These are phyloP conservation scores for Catostomus latipinnis DNA, from an alignment of 2,797 vertebrate species.

Conservation along the genomic window DNA sequence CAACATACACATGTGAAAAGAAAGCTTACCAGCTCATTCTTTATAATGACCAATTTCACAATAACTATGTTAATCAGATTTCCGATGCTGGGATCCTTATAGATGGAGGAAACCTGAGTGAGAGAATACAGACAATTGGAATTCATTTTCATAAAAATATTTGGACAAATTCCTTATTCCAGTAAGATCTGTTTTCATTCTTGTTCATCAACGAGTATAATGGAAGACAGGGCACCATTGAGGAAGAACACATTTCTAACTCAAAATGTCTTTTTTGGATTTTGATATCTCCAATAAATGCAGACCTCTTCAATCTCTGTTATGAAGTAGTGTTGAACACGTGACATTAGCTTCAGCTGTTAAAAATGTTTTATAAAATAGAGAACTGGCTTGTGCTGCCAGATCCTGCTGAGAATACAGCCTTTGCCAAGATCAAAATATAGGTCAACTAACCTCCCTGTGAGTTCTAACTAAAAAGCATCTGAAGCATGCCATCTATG, in stretches of 20 bases:
- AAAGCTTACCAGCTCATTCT: constrained; percentile 89
- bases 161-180: neutral
- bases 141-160: neutral
- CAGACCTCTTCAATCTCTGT: constrained; percentile 15
- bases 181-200: neutral
- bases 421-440: constrained; percentile 73
- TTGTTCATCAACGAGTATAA: neutral
- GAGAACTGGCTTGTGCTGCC: constrained; percentile 66
- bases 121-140: constrained; percentile 59
- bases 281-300: constrained; percentile 6
- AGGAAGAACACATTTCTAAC: neutral
- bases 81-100: constrained; percentile 99
- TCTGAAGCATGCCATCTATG: constrained; percentile 69
- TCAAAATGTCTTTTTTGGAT: neutral
- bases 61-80: constrained; percentile 98
- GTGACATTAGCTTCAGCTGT: constrained; percentile 19
- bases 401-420: constrained; percentile 66
- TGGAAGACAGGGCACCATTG: neutral
- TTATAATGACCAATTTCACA: constrained; percentile 96
- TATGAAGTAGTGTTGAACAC: constrained; percentile 33
- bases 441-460: constrained; percentile 72
- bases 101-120: constrained; percentile 95
- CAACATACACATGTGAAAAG: too few relatives aligned
- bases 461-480: constrained; percentile 62
- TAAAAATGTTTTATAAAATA: constrained; percentile 48